Evolutionary conservation across 2,113 vertebrate genomes (phyloP).

Genomic region (Petroica traversi): DNA sequence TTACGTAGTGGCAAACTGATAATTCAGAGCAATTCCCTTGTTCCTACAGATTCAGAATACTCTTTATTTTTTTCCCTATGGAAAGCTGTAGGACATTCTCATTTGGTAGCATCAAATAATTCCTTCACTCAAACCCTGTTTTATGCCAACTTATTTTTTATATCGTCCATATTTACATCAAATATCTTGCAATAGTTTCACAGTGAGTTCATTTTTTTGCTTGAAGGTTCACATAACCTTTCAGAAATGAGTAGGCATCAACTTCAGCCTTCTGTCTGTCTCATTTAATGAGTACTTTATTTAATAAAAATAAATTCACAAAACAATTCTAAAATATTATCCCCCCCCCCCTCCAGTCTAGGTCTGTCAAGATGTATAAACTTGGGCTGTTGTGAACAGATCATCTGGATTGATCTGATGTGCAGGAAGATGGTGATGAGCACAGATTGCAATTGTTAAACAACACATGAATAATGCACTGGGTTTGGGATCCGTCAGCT

Average conservation of each 20-base stretch:
- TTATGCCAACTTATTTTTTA: not conserved
- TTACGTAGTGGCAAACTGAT: not conserved
- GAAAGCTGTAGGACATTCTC: not conserved
- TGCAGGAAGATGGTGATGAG: not conserved
- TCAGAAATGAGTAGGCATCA: not conserved
- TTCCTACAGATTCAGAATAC: not conserved
- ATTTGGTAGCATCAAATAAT: not conserved
- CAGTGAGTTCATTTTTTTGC: not conserved
- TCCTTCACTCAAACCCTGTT: not conserved
- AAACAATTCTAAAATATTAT: not conserved
- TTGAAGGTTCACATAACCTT: not conserved
- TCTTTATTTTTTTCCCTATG: not conserved
- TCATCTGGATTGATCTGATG: not conserved
- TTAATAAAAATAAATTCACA: not conserved
- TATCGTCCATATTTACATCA: not conserved
- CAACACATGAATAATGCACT: not conserved
- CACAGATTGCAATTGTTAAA: slow-evolving; percentile 6
- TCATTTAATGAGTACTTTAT: not conserved
- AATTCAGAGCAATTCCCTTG: not conserved
- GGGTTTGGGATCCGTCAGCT: not conserved
- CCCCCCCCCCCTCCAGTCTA: not conserved
- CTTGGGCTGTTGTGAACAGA: not conserved
- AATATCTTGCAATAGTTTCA: not conserved
- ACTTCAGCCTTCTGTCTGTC: not conserved
- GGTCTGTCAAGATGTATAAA: not conserved